phyloP scores from a whole-genome alignment of 2,113 vertebrate species.

The Odocoileus virginianus region DNA sequence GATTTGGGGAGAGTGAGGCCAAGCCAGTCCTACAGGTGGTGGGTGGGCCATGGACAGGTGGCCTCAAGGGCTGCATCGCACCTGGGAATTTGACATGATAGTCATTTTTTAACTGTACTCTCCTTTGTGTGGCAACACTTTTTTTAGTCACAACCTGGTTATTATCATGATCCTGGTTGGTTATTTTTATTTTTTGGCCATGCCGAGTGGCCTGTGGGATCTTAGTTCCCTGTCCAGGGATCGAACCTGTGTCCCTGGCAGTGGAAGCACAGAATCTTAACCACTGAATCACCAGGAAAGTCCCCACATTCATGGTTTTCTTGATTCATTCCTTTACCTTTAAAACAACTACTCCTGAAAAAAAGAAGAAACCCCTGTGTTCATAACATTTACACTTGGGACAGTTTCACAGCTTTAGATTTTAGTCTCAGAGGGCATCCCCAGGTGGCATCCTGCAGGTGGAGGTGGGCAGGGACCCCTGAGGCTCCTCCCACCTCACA shows the following conservation, averaged over 20 bases:
- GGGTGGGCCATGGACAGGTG: fast-evolving
- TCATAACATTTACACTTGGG: background rate
- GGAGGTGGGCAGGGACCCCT: fast-evolving
- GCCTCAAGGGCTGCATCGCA: fast-evolving
- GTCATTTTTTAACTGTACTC: fast-evolving
- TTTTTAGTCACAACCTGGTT: fast-evolving
- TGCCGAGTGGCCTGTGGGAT: background rate
- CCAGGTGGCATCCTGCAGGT: fast-evolving
- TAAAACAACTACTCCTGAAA: background rate
- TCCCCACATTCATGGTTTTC: fast-evolving
- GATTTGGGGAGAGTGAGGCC: fast-evolving
- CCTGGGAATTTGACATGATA: background rate
- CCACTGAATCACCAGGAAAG: background rate
- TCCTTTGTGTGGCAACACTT: fast-evolving
- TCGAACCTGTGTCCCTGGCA: background rate
- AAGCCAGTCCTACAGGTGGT: background rate
- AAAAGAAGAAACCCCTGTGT: background rate
- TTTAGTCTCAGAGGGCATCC: background rate
- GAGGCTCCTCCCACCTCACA: fast-evolving
- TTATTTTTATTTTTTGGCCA: background rate
- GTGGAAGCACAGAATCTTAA: background rate
- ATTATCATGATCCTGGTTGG: background rate
- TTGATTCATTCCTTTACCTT: background rate
- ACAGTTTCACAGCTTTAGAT: background rate
- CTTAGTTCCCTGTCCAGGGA: background rate